phyloP scores from a whole-genome alignment of 2,113 vertebrate genomes.

The Eclectus roratus region DNA sequence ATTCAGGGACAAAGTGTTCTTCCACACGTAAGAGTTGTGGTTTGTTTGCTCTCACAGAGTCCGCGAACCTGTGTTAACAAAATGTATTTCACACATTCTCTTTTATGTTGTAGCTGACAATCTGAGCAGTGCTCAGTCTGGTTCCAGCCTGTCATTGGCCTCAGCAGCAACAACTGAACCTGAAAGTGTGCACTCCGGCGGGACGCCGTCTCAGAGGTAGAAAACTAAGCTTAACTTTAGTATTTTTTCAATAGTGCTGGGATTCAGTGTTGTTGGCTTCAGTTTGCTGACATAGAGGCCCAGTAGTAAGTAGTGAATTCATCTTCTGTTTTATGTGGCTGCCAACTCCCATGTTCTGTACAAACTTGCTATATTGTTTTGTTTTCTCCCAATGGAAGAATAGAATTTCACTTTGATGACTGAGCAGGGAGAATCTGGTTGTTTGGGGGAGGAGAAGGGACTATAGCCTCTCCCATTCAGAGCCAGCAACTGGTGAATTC shows the following conservation, averaged over 20 bases:
- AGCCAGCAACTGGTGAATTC: background rate
- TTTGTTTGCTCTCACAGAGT: background rate
- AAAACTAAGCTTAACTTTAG: background rate
- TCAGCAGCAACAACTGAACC: constrained; percentile 87
- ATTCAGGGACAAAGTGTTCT: constrained; percentile 82
- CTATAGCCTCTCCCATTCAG: background rate
- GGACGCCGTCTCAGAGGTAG: constrained; percentile 86
- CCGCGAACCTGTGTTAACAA: background rate
- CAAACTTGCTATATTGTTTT: background rate
- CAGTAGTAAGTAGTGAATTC: background rate
- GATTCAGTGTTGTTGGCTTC: background rate
- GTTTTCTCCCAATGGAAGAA: background rate
- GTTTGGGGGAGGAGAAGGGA: background rate
- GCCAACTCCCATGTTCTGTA: background rate
- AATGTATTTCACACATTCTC: background rate
- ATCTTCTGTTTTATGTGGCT: background rate
- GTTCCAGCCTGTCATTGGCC: constrained; percentile 93
- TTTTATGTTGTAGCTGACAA: constrained; percentile 78
- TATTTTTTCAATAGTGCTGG: background rate
- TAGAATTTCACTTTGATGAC: background rate
- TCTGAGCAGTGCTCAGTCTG: constrained; percentile 86
- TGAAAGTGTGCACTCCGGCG: constrained; percentile 88
- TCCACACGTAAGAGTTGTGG: constrained; percentile 78
- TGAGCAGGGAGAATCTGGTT: background rate
- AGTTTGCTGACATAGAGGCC: background rate